A percentile compares a stretch with the other conserved stretches of the same genome.
phyloP scores from a whole-genome alignment of 2,113 vertebrate species.

The Pelecanoides urinatrix region DNA sequence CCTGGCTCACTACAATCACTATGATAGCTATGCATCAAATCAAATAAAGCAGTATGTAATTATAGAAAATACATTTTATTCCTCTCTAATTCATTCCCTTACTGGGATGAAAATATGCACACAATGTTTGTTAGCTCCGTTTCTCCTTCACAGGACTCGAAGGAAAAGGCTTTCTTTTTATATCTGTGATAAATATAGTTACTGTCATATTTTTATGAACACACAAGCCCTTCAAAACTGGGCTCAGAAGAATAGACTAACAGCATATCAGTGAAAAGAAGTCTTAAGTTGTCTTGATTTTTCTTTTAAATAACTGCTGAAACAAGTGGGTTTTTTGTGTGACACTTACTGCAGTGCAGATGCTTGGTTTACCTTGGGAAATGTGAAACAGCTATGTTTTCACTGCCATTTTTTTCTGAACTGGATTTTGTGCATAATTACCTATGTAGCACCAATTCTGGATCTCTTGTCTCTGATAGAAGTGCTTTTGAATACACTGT shows the following conservation, averaged over 20 bases:
- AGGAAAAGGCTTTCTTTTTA: slow-evolving; percentile 17
- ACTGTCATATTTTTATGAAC: not conserved
- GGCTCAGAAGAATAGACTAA: not conserved
- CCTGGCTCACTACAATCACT: not conserved
- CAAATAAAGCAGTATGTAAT: not conserved
- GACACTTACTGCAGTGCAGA: not conserved
- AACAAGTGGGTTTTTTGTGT: not conserved
- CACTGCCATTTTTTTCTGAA: not conserved
- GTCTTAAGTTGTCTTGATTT: not conserved
- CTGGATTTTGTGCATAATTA: not conserved
- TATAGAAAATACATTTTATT: not conserved
- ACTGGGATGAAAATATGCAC: not conserved
- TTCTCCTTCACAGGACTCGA: not conserved
- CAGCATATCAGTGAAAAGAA: not conserved
- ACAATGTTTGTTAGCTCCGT: not conserved
- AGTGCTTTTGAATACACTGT: not conserved
- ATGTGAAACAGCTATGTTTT: not conserved
- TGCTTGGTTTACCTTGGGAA: not conserved
- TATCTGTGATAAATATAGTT: slow-evolving; percentile 40
- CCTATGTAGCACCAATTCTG: not conserved
- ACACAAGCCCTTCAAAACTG: not conserved
- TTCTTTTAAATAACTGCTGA: not conserved
- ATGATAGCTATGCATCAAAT: not conserved
- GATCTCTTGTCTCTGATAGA: not conserved
- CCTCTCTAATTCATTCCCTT: not conserved